Percentiles rank a stretch among this genome's conserved stretches.
Evolutionary conservation across 2,797 vertebrate genomes (phyloP).

Genomic region (Sebastes oblongus): DNA sequence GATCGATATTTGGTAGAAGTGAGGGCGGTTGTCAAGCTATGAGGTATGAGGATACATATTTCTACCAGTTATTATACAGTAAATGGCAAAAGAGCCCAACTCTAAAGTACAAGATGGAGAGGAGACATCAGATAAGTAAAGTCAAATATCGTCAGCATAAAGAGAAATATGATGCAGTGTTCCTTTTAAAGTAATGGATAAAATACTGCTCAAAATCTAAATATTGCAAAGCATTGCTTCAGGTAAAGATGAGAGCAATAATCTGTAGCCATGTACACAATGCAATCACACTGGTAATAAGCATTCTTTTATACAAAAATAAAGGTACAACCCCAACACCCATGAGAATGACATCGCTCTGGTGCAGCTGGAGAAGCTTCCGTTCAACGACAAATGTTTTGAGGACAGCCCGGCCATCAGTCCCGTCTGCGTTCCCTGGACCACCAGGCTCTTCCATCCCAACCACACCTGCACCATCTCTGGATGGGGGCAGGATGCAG

Average conservation of each 20-base stretch:
- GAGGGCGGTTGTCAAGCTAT: no score
- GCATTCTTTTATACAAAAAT: background rate
- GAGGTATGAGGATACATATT: no score
- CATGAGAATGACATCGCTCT: constrained; percentile 95
- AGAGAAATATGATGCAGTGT: no score
- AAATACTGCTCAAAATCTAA: background rate
- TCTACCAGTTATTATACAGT: no score
- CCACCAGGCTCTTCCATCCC: constrained; percentile 82
- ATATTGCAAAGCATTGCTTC: background rate
- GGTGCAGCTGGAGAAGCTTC: constrained; percentile 79
- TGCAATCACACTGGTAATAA: background rate
- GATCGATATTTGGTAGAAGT: no score
- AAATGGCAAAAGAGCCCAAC: no score
- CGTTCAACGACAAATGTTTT: constrained; percentile 50
- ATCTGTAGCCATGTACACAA: no score
- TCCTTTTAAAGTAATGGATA: no score
- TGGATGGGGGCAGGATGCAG: constrained; percentile 89
- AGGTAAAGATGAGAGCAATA: background rate
- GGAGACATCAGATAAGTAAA: no score
- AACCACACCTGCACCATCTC: constrained; percentile 88
- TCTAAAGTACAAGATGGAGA: no score
- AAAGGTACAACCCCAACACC: constrained; percentile 76
- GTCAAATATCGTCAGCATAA: no score
- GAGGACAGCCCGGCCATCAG: constrained; percentile 54
- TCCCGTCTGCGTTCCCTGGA: constrained; percentile 91